Base-by-base conservation (phyloP, 1,140 invertebrate genomes). In the Carposina sasakii region DNA sequence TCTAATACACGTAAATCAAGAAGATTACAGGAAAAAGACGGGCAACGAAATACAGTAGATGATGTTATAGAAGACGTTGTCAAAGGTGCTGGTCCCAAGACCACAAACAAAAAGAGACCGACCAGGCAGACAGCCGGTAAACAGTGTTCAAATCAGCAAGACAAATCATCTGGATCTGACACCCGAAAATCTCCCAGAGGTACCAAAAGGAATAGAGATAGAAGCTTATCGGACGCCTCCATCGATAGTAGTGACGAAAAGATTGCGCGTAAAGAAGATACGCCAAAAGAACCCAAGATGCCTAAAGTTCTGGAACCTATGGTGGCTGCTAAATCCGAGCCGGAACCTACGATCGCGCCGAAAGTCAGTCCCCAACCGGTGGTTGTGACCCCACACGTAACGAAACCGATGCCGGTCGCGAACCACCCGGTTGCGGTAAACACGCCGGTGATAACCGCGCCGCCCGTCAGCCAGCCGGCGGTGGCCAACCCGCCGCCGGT, bases 61-160 rank as follows among this genome's bases (percentile, higher is more conserved):
- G 94, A 96, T 57, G 89, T 92, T 1, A 95, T 96, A 54, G 95
- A 96, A 49, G 94, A 96, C 62, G 93, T 95, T 2, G 89, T 94
- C 0, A 89, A 92, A 54, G 90, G 91, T 52, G 53, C 31, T 28
- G 59, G 36, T 21, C 6, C 43, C 24, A 81, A 76, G 64, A 78
- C 83, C 44, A 41, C 54, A 3, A 74, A 70, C 15, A 73, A 85
- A 17, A 82, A 66, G 42, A 78, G 57, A 60, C 67, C 68, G 6
- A 71, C 76, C 0, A 69, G 81, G 44, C 79, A 85, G 52, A 62
- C 64, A 0, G 67, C 54, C 15, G 48, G 43, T 1, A 86, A 85
- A 56, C 54, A 52, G 17, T n/a, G n/a, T n/a, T n/a, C n/a, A n/a
- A 62, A 49, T 37, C 50, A 57, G 36, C 60, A 24, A 22, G 82